Conservation (phyloP, 2,797 vertebrate species). For the Fringilla coelebs region DNA sequence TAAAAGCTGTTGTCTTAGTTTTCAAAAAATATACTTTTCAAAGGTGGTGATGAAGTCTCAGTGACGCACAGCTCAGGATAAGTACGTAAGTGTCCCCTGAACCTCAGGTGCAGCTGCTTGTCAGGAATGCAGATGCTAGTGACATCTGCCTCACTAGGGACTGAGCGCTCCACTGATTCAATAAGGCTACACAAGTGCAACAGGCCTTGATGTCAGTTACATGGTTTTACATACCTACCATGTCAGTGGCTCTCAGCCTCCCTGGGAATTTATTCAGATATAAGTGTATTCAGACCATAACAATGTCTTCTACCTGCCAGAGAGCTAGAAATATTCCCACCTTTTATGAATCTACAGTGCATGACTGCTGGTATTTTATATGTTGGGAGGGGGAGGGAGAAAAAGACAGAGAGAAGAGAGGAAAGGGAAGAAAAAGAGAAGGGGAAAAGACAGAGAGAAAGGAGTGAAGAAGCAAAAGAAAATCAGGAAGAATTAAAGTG, state of each 20-base stretch:
- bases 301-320: constrained; percentile 68
- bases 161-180: constrained; percentile 69
- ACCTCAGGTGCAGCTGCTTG: constrained; percentile 60
- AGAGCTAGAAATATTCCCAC: constrained; percentile 39
- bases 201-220: constrained; percentile 72
- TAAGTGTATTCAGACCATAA: constrained; percentile 64
- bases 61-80: constrained; percentile 5
- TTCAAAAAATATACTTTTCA: constrained; percentile 63
- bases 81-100: constrained; percentile 50
- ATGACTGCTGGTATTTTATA: constrained; percentile 26
- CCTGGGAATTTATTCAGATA: constrained; percentile 69
- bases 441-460: neutral
- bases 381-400: neutral
- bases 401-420: neutral
- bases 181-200: constrained; percentile 74
- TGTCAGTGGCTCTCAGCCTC: constrained; percentile 68
- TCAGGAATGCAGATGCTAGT: constrained; percentile 65
- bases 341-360: constrained; percentile 30
- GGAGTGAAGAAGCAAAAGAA: neutral
- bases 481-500: neutral
- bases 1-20: constrained; percentile 6
- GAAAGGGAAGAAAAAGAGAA: neutral
- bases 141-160: constrained; percentile 63
- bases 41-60: neutral
- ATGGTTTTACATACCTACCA: constrained; percentile 72